phyloP scores from a whole-genome alignment of 2,888 invertebrate species.

The Harpalus rubripes region DNA sequence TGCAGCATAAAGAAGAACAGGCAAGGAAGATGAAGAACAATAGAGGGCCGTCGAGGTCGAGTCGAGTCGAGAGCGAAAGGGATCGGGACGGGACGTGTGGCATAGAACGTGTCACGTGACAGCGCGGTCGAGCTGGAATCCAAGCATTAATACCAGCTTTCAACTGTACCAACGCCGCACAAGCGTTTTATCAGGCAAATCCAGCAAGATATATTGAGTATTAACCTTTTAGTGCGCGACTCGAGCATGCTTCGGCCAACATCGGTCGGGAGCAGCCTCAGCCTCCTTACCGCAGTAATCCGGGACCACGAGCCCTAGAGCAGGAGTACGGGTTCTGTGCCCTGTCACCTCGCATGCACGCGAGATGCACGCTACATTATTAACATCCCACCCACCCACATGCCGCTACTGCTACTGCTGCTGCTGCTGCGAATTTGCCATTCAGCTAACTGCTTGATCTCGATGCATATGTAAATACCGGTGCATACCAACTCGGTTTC shows the following conservation, averaged over 20 bases:
- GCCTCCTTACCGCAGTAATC: constrained; percentile 18
- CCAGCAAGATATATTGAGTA: constrained; percentile 66
- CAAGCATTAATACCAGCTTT: constrained; percentile 60
- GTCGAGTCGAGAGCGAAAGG: constrained; percentile 28
- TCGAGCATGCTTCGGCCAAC: constrained; percentile 30
- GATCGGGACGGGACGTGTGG: background rate
- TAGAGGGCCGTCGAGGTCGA: background rate
- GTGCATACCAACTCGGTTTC: constrained; percentile 7
- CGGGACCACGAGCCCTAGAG: background rate
- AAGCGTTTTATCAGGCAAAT: constrained; percentile 64
- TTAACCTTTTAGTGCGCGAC: constrained; percentile 62
- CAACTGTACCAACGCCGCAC: constrained; percentile 51
- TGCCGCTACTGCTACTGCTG: background rate
- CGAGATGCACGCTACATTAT: constrained; percentile 55
- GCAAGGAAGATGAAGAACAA: constrained; percentile 33
- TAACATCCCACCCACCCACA: constrained; percentile 31
- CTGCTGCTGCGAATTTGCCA: constrained; percentile 20
- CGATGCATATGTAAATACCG: constrained; percentile 31
- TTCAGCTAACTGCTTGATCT: constrained; percentile 37
- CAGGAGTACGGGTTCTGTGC: background rate
- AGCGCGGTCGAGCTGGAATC: constrained; percentile 31
- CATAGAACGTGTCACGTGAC: constrained; percentile 35
- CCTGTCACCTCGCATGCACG: constrained; percentile 10
- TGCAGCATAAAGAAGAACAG: constrained; percentile 27
- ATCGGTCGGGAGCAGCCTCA: background rate